Conservation (phyloP, 2,113 vertebrate genomes). For the Oxyruncus cristatus region DNA sequence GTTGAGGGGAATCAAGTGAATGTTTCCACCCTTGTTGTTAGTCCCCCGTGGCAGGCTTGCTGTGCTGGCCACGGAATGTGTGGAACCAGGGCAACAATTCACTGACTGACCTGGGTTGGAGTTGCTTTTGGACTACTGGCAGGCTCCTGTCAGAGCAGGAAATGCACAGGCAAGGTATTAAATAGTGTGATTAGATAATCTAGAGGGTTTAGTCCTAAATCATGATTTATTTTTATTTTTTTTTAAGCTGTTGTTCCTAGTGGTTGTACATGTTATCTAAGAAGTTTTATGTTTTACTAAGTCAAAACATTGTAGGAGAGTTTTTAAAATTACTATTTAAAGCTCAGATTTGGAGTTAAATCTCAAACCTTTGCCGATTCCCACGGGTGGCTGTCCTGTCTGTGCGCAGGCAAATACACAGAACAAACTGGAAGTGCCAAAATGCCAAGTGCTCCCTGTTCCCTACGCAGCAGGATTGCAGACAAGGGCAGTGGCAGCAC, state of each 20-base stretch:
- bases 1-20: not conserved
- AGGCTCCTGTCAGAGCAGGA: not conserved
- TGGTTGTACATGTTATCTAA: not conserved
- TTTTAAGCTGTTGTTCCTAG: not conserved
- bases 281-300: not conserved
- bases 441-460: not conserved
- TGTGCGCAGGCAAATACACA: not conserved
- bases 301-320: not conserved
- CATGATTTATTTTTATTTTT: not conserved
- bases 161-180: not conserved
- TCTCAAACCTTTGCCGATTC: not conserved
- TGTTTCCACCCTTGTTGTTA: not conserved
- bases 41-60: fast-evolving
- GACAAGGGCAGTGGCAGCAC: not conserved
- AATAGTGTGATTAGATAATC: not conserved
- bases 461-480: not conserved
- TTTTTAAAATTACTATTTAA: not conserved
- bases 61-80: not conserved
- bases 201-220: not conserved
- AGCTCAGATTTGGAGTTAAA: not conserved
- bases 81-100: not conserved
- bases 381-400: not conserved
- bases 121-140: not conserved
- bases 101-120: not conserved
- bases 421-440: not conserved